Evolutionary conservation across 2,888 invertebrate genomes (phyloP).

Genomic region (Oscheius sp.): DNA sequence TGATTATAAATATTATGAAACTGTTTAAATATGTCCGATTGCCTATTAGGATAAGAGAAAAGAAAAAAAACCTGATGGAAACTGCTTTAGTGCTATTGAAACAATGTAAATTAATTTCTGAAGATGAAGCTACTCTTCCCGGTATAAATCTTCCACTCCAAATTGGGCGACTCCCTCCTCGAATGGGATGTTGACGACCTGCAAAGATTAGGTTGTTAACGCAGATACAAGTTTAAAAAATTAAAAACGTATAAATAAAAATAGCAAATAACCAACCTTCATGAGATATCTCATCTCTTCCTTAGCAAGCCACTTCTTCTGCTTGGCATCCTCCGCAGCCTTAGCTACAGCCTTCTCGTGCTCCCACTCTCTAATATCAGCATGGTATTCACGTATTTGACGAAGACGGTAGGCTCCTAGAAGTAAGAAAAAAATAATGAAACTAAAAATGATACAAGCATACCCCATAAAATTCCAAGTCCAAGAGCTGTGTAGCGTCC

Average conservation of each 20-base stretch:
- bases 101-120: slow-evolving; percentile 8
- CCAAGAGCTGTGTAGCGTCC: slow-evolving; percentile 66
- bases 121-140: slow-evolving; percentile 56
- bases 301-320: slow-evolving; percentile 69
- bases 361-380: slow-evolving; percentile 69
- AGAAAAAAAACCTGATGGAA: too few species aligned
- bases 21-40: not conserved
- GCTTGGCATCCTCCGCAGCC: slow-evolving; percentile 62
- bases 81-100: not conserved
- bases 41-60: too few species aligned
- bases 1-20: not conserved
- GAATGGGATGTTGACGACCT: slow-evolving; percentile 68
- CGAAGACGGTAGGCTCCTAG: slow-evolving; percentile 60
- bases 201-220: not conserved
- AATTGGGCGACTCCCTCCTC: slow-evolving; percentile 68
- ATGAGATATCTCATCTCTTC: slow-evolving; percentile 68
- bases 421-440: slow-evolving; percentile 1
- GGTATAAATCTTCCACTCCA: slow-evolving; percentile 68
- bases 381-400: slow-evolving; percentile 66
- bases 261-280: slow-evolving; percentile 50
- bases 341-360: slow-evolving; percentile 68
- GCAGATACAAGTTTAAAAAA: not conserved
- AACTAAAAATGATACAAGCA: not conserved
- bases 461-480: slow-evolving; percentile 66
- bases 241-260: not conserved